Base-by-base conservation (phyloP, 2,113 vertebrate species). In the Paracyprichromis sp. region DNA sequence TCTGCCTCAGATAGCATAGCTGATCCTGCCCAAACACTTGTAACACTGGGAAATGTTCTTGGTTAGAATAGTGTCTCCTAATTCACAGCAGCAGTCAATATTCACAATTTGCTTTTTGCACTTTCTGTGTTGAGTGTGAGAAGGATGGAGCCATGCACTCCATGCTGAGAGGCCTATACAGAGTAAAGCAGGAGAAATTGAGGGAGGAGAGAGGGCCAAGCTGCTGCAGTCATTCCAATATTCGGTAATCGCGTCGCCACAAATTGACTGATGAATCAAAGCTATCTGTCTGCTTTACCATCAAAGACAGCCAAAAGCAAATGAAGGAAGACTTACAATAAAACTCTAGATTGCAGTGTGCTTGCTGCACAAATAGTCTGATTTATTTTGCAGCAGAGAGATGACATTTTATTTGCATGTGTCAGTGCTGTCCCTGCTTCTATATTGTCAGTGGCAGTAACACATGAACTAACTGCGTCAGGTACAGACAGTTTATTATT, bases 181-280 rank as follows among this genome's bases (percentile, higher is more conserved):
- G 83, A 89, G 73, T 16, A 83, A 61, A 84, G 47, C 59, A 81
- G 69, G 47, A 43, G 63, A 82, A 63, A 89, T 24, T 34, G 38
- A 54, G 50, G 47, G 78, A 85, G 40, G 38, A 34, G 19, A 45
- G 63, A 38, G 45, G 45, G 66, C 31, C 47, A 45, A 34, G 54
- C 24, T 45, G 53, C 80, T 66, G 84, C 86, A 63, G 53, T 31
- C 81, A 24, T 10, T 71, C 31, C n/a, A 63, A 80, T 63, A 47
- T 86, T 86, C 66, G 52, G 79, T 82, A 88, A 90, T 89, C 76
- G 84, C 69, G 78, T 93, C 82, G 66, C 89, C 40, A 84, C 84
- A 88, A 91, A 90, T 82, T 24, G 82, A 82, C 76, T 88, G 88
- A 89, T 92, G 90, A 88, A 90, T 94, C 92, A 90, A 86, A 85